Percentiles rank a stretch among this genome's conserved stretches.
Evolutionary conservation across 2,888 invertebrate species (phyloP).

Genomic region (Syritta pipiens): DNA sequence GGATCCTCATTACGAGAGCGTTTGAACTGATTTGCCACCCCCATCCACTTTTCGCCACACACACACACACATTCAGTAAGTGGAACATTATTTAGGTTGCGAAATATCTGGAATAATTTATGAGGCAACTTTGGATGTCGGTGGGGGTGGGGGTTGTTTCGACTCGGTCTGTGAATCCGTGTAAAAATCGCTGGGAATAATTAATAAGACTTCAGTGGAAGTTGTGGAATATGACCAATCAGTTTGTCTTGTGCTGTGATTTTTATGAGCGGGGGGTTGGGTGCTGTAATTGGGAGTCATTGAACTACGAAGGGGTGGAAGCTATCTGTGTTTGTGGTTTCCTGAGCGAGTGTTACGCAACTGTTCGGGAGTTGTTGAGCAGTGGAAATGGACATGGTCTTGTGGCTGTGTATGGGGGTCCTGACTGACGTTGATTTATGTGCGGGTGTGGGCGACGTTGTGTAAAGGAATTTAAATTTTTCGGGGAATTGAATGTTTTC

Average conservation of each 20-base stretch:
- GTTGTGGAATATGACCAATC: slow-evolving; percentile 3
- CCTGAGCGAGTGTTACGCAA: too few relatives aligned
- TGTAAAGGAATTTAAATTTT: too few relatives aligned
- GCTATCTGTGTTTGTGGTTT: neutral
- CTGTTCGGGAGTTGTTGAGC: too few relatives aligned
- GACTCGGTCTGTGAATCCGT: slow-evolving; percentile 4
- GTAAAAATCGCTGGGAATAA: neutral
- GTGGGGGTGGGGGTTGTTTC: too few relatives aligned
- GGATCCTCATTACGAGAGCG: slow-evolving; percentile 9
- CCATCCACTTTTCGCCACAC: neutral
- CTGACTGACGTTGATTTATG: too few relatives aligned
- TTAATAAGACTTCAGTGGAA: neutral
- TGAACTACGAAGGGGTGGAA: neutral
- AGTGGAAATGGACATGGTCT: too few relatives aligned
- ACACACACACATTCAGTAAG: neutral
- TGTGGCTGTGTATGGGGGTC: too few relatives aligned
- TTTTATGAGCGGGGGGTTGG: neutral
- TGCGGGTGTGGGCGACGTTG: too few relatives aligned
- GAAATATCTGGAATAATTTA: slow-evolving; percentile 18
- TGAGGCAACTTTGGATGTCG: neutral
- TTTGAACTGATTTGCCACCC: slow-evolving; percentile 17
- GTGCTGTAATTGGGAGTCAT: neutral
- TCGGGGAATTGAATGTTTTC: too few relatives aligned
- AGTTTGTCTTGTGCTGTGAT: neutral
- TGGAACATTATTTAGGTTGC: neutral